Base-by-base conservation (phyloP, 2,113 vertebrate genomes). In the Pedionomus torquatus region DNA sequence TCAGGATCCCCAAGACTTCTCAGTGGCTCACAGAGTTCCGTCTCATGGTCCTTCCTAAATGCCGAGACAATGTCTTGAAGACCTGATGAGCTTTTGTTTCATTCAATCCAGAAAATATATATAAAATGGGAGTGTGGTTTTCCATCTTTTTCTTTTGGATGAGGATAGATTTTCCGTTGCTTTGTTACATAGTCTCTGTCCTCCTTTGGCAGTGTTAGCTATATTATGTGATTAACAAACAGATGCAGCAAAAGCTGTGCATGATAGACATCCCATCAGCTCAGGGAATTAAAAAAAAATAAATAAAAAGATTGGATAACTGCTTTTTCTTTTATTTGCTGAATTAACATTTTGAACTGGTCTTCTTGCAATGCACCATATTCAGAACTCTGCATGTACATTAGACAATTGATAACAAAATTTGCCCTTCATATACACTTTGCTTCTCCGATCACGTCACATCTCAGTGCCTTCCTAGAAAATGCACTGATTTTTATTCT, bases 401-500 rank as follows among this genome's bases (percentile, higher is more conserved):
- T 94, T 61, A 89, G 65, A 37, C 10, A 86, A 51, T 14, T 43
- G 48, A 85, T 28, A 95, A 30, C 16, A 86, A 84, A 89, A 58
- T 79, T 83, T 80, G 63, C 49, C 61, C 52, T 93, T 92, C 80
- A 15, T 19, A 13, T 26, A 58, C n/a, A 81, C 24, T 93, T 93
- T 37, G 39, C 69, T 84, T 89, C 77, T 82, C 48, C 2, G 3
- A 83, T 83, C 58, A 75, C 3, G 5, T 61, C 83, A 63, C 64
- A 90, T 84, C 61, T 80, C 44, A 75, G 51, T 43, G 39, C 15
- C 46, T 84, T 39, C 20, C 84, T 83, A 55, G 68, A 89, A 97
- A 97, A 93, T 25, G 30, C n/a, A 74, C 75, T 19, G 16, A 84
- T 90, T 93, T 96, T 95, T 84, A 81, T 87, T 87, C 69, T 89